Base-by-base conservation (phyloP, 2,888 invertebrate species). In the Chrysolina oricalcia region DNA sequence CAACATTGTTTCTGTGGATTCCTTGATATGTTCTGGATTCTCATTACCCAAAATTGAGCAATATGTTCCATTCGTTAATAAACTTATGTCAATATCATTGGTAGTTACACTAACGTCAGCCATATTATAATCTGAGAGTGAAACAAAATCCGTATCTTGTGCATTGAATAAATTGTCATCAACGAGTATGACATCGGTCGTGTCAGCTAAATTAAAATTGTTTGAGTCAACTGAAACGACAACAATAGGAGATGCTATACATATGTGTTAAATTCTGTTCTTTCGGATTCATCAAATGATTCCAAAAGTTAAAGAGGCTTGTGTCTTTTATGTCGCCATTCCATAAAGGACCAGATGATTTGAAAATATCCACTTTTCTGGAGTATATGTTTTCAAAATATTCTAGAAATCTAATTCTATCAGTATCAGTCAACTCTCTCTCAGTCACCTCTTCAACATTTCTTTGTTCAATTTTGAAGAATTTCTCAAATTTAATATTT, bases 241-340 rank as follows among this genome's bases (percentile, higher is more conserved):
- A 50, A n/a, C 48, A 50, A 50, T 50, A 17, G 48, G 48, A 17
- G 48, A 50, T 50, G 48, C 9, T 8, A 50, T 50, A n/a, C n/a
- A 2, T n/a, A n/a, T n/a, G n/a, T 50, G 17, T 50, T 50, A 17
- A 17, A 50, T 50, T 17, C 48, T 50, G 48, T 50, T 50, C 48
- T 1, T 6, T 17, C 17, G 48, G 48, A 50, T 43, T 50, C 13
- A 10, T 50, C 17, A 17, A 50, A n/a, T 17, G 9, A 2, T 50
- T 50, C 23, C 56, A 21, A 23, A 56, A 56, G 15, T 23, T 21
- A 23, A 56, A 56, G 21, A 56, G 23, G 23, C 23, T 56, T 21
- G 56, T 56, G 23, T 56, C 56, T 23, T 56, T 56, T 23, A 56
- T 56, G 23, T 56, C 56, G 23, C 56, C 56, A 23, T 56, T 23